Evolutionary conservation across 2,797 vertebrate genomes (phyloP), one percentile per base, ranked within the genome.

Genomic region (Myioborus miniatus): DNA sequence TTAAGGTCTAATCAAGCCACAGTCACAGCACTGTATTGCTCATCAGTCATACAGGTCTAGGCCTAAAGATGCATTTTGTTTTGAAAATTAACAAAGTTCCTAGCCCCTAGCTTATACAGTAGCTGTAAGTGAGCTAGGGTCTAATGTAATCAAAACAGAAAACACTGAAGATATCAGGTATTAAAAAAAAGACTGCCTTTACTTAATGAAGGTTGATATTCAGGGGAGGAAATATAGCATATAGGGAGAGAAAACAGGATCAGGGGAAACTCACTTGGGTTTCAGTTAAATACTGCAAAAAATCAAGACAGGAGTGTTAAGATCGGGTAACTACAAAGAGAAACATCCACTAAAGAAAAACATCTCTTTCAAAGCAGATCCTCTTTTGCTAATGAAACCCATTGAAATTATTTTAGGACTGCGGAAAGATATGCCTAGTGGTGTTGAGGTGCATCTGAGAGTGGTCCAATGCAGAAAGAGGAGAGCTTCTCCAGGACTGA

Each of bases 1-100:
- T 44, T 78, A 55, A 78, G 12, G 37, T 76, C 50, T 82, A 63
- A 91, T 94, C 72, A 88, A 93, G 62, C 30, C 52, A 20, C 12
- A 86, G 71, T 62, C 80, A 93, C 50, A 87, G 52, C 29, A 29
- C 43, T 41, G 11, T 65, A 59, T 69, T 72, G 29, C 63, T 90
- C 65, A 78, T 75, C 69, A 83, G 49, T 77, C 79, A 93, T 43
- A 37, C 50, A 76, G 15, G 36, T 69, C 50, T 81, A 56, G 47
- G 50, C 58, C 50, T 88, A 78, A 74, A 65, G 49, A 76, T 46
- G 76, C 3, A 27, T 82, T 96, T 82, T 68, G 23, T 52, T 86
- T 88, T 36, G 62, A 76, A 94, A 81, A 82, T 43, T 19, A 76
- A 53, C 27, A 46, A 43, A 70, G 47, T 69, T 80, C 41, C 41